Evolutionary conservation across 1,140 invertebrate species (phyloP).

Genomic region (Drosophila triauraria): DNA sequence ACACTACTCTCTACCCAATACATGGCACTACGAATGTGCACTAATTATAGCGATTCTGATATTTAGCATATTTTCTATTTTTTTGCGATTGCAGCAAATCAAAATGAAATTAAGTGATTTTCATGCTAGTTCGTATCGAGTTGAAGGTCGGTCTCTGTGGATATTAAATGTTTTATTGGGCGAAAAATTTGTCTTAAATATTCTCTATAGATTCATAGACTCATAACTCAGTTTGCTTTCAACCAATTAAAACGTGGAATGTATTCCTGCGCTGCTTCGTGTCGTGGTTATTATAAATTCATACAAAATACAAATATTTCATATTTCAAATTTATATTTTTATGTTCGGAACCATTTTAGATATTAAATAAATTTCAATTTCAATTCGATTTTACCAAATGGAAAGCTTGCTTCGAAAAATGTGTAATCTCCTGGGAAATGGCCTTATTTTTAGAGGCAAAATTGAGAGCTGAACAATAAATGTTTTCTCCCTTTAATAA

Average conservation of each 20-base stretch:
- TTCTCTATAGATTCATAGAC: conserved; percentile 8
- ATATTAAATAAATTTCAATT: not conserved
- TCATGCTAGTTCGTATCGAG: conserved; percentile 18
- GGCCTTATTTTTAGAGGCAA: not conserved
- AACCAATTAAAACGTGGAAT: conserved; percentile 7
- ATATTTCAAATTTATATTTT: conserved; percentile 16
- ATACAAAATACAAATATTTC: conserved; percentile 9
- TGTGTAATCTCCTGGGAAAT: not conserved
- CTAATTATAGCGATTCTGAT: conserved; percentile 3
- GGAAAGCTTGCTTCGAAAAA: not conserved
- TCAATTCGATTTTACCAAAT: not conserved
- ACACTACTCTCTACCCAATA: conserved; percentile 7
- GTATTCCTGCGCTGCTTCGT: not conserved
- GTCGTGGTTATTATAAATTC: conserved; percentile 16
- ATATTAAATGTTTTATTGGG: conserved; percentile 22
- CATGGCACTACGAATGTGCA: conserved; percentile 13
- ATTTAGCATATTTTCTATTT: conserved; percentile 1
- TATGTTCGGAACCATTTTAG: not conserved
- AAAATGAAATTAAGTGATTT: conserved; percentile 1
- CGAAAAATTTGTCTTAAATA: not conserved
- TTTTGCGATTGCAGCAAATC: conserved; percentile 10
- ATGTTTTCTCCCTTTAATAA: not conserved
- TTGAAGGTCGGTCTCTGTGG: conserved; percentile 6
- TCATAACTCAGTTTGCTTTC: conserved; percentile 10
- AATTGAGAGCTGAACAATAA: not conserved